A percentile compares a stretch with the other conserved stretches of the same genome.
Evolutionary conservation across 2,888 invertebrate genomes (phyloP).

Genomic region (Epistrophe grossulariae): DNA sequence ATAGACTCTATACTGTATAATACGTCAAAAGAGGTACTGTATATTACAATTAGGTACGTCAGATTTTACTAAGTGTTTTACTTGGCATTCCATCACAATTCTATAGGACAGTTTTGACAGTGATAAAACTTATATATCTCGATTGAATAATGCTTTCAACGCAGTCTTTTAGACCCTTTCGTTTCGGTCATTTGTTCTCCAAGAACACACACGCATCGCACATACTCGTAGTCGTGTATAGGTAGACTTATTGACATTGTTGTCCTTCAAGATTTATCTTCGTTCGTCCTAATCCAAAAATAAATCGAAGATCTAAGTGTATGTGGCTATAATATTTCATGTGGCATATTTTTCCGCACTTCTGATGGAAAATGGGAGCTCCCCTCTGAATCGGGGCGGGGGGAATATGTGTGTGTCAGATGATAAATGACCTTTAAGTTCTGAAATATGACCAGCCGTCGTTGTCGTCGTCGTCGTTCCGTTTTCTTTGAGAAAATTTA

Average conservation of each 20-base stretch:
- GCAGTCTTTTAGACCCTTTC: slow-evolving; percentile 61
- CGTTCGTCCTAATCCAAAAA: slow-evolving; percentile 70
- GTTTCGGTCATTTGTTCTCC: slow-evolving; percentile 72
- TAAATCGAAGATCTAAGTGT: slow-evolving; percentile 74
- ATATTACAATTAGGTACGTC: slow-evolving; percentile 32
- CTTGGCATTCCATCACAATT: slow-evolving; percentile 69
- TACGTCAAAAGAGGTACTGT: too few relatives aligned
- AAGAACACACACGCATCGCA: slow-evolving; percentile 46
- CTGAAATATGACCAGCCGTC: slow-evolving; percentile 70
- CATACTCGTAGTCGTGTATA: background rate
- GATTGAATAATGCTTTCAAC: slow-evolving; percentile 68
- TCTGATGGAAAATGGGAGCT: slow-evolving; percentile 45
- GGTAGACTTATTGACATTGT: slow-evolving; percentile 72
- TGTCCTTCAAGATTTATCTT: slow-evolving; percentile 74
- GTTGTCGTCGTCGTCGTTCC: slow-evolving; percentile 22
- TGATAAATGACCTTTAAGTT: slow-evolving; percentile 70
- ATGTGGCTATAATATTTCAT: slow-evolving; percentile 75
- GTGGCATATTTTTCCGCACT: slow-evolving; percentile 72
- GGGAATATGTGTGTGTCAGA: slow-evolving; percentile 64
- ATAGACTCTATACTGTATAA: slow-evolving; percentile 28
- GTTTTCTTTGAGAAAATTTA: slow-evolving; percentile 69
- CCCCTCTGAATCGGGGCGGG: slow-evolving; percentile 8
- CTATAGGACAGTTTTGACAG: slow-evolving; percentile 56
- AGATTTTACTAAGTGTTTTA: slow-evolving; percentile 24
- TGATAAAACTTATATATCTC: slow-evolving; percentile 66